phyloP scores from a whole-genome alignment of 1,140 invertebrate species.

The Sesamia nonagrioides region DNA sequence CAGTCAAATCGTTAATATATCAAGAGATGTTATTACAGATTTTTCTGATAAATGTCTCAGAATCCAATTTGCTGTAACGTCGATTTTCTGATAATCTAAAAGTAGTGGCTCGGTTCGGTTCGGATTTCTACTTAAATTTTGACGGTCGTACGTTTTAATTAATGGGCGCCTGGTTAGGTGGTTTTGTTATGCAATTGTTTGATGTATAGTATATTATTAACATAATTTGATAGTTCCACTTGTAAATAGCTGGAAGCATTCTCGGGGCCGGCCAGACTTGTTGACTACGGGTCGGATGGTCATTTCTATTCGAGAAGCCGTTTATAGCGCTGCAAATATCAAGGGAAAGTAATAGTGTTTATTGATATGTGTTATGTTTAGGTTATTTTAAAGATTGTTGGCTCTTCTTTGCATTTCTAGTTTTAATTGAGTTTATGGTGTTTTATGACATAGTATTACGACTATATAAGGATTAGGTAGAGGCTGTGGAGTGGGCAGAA shows the following conservation, averaged over 20 bases:
- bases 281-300: constrained; percentile 9
- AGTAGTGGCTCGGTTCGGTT: constrained; percentile 49
- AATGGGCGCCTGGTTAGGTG: constrained; percentile 53
- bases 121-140: constrained; percentile 35
- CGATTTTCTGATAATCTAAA: constrained; percentile 63
- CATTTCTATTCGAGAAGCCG: constrained; percentile 29
- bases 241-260: constrained; percentile 25
- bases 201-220: constrained; percentile 60
- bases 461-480: background rate
- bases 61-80: constrained; percentile 69
- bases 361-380: background rate
- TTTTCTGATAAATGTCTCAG: constrained; percentile 62
- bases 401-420: background rate
- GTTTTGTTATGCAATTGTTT: constrained; percentile 53
- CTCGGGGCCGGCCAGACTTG: constrained; percentile 42
- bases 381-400: constrained; percentile 1
- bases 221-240: constrained; percentile 63
- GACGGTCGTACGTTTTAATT: constrained; percentile 62
- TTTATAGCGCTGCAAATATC: constrained; percentile 29
- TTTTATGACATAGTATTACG: background rate
- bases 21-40: constrained; percentile 65
- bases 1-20: constrained; percentile 61
- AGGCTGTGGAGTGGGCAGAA: no score
- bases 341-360: constrained; percentile 41
- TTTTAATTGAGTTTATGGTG: background rate